Evolutionary conservation across 2,113 vertebrate genomes (phyloP), one percentile per base, ranked within the genome.

Genomic region (Xenopus laevis): DNA sequence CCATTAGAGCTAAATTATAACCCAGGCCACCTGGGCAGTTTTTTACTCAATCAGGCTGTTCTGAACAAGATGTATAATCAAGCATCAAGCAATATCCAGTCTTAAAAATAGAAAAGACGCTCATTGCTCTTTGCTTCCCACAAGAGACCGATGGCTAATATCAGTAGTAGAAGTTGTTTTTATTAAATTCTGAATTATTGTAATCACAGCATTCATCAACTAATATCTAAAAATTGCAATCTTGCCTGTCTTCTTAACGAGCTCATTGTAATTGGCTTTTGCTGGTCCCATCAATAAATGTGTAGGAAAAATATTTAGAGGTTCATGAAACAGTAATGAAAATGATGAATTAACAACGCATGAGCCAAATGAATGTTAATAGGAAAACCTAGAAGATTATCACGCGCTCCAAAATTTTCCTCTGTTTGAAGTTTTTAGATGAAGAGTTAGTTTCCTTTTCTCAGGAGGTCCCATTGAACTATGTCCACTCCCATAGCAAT

Each of bases 1-100:
- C 81, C 77, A 66, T 84, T 81, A 70, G 81, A 82, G 78, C 70
- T 64, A 82, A 87, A 86, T 86, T 85, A 86, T 78, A 86, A 61
- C 64, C 79, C 45, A 74, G 84, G 71, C 81, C 82, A 85, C 83
- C 82, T 82, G 84, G 81, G 80, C 69, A 44, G 71, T 64, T 82
- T 68, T 69, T 76, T 80, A 13, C 69, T 79, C 78, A 46, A 81
- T 58, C 16, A 65, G 40, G 44, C 40, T 72, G 53, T 73, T 58
- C 18, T 45, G 58, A 46, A 79, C 23, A 67, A 78, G 55, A 6
- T 23, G 2, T 67, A 67, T 16, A 67, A 67, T 23, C n/a, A 15
- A 21, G 4, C 18, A 50, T 12, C n/a, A 67, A 67, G 65, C n/a
- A 50, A 66, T 47, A 6, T 50, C 50, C 21, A 23, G 4, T 16